Evolutionary conservation across 1,140 invertebrate species (phyloP).

Genomic region (Thaumetopoea pityocampa): DNA sequence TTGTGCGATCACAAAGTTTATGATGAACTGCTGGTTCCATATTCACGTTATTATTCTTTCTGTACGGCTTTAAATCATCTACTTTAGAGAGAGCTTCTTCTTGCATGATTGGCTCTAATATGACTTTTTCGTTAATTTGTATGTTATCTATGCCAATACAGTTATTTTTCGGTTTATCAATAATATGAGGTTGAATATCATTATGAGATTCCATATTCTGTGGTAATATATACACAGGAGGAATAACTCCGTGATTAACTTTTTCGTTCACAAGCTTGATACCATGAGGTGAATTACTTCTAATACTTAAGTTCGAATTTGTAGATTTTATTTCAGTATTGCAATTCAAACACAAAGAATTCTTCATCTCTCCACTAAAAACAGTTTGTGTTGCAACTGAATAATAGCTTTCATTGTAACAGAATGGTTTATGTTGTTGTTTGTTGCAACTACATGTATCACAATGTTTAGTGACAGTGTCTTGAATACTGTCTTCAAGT

Average conservation of each 20-base stretch:
- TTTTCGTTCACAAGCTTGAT: slow-evolving; percentile 55
- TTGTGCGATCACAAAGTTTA: slow-evolving; percentile 76
- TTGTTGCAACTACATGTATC: slow-evolving; percentile 86
- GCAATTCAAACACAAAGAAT: slow-evolving; percentile 77
- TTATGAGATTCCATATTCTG: slow-evolving; percentile 27
- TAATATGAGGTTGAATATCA: slow-evolving; percentile 15
- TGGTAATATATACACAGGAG: slow-evolving; percentile 49
- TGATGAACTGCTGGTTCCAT: slow-evolving; percentile 78
- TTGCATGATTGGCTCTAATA: slow-evolving; percentile 26
- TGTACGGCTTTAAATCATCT: slow-evolving; percentile 46
- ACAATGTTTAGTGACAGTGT: slow-evolving; percentile 86
- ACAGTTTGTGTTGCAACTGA: slow-evolving; percentile 79
- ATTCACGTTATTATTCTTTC: slow-evolving; percentile 46
- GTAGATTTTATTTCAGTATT: slow-evolving; percentile 69
- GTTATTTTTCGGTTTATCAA: slow-evolving; percentile 24
- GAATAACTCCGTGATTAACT: slow-evolving; percentile 30
- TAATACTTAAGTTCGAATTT: slow-evolving; percentile 56
- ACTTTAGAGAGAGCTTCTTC: slow-evolving; percentile 39
- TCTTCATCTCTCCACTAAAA: slow-evolving; percentile 69
- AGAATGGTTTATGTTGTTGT: slow-evolving; percentile 77
- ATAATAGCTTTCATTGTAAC: slow-evolving; percentile 77
- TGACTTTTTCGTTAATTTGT: slow-evolving; percentile 29
- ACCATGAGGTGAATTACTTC: slow-evolving; percentile 53
- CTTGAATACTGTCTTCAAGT: slow-evolving; percentile 88
- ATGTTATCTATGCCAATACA: slow-evolving; percentile 23